phyloP scores from a whole-genome alignment of 2,113 vertebrate genomes.

The Grantiella picta region DNA sequence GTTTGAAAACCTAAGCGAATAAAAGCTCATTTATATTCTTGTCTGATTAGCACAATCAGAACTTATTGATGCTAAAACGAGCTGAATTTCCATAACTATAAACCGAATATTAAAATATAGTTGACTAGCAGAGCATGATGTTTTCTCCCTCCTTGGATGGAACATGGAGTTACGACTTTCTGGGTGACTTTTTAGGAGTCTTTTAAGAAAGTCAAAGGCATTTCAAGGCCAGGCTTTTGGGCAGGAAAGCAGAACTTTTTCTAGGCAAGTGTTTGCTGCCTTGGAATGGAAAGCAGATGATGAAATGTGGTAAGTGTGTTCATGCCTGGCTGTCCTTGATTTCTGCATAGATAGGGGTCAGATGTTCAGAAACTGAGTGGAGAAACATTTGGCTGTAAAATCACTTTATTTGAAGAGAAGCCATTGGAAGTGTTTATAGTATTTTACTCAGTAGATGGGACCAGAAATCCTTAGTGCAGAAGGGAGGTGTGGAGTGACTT shows the following conservation, averaged over 20 bases:
- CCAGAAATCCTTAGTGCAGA: neutral
- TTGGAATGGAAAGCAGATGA: neutral
- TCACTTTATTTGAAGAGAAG: neutral
- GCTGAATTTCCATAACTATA: constrained; percentile 13
- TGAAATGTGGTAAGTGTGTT: accelerated
- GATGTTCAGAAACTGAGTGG: neutral
- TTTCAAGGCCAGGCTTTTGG: neutral
- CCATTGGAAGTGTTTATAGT: neutral
- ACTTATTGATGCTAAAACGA: constrained; percentile 44
- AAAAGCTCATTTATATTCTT: constrained; percentile 39
- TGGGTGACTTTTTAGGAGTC: neutral
- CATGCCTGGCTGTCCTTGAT: neutral
- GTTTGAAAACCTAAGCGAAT: neutral
- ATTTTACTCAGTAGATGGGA: neutral
- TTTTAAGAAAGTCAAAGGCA: neutral
- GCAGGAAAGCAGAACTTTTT: neutral
- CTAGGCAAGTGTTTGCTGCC: neutral
- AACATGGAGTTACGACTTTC: neutral
- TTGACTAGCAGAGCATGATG: neutral
- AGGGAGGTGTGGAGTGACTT: neutral
- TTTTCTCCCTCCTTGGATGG: neutral
- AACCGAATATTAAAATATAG: constrained; percentile 22
- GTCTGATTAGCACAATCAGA: constrained; percentile 48
- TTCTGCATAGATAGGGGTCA: neutral
- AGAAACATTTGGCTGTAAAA: neutral